Evolutionary conservation across 2,113 vertebrate species (phyloP).

Genomic region (Strix aluco): DNA sequence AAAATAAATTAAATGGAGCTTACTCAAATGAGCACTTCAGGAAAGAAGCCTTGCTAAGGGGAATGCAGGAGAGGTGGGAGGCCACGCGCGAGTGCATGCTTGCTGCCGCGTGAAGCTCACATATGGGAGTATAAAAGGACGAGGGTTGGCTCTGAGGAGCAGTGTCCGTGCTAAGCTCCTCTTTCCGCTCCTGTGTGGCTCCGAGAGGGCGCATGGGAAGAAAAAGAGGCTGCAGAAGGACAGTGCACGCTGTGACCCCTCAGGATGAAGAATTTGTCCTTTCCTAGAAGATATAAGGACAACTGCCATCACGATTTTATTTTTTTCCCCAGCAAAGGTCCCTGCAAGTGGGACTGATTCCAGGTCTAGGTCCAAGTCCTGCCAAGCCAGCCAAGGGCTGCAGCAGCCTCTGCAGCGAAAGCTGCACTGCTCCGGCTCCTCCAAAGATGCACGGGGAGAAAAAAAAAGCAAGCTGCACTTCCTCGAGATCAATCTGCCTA

Average conservation of each 20-base stretch:
- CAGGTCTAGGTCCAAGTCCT: not conserved
- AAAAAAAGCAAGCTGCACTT: not conserved
- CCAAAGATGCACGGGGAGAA: not conserved
- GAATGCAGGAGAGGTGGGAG: not conserved
- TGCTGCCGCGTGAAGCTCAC: not conserved
- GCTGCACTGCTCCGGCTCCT: not conserved
- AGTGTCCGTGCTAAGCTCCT: not conserved
- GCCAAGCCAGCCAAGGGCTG: not conserved
- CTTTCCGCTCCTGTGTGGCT: not conserved
- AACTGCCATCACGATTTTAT: not conserved
- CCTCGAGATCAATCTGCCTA: not conserved
- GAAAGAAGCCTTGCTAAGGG: slow-evolving; percentile 24
- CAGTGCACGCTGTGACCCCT: not conserved
- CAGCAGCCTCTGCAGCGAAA: not conserved
- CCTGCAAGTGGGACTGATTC: not conserved
- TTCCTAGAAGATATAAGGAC: not conserved
- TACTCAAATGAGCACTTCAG: slow-evolving; percentile 55
- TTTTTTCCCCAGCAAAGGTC: not conserved
- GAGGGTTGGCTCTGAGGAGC: not conserved
- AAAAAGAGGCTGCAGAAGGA: not conserved
- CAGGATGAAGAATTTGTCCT: not conserved
- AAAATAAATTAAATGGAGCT: slow-evolving; percentile 64
- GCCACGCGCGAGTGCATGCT: not conserved
- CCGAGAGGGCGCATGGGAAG: not conserved
- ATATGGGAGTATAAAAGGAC: not conserved